phyloP scores from a whole-genome alignment of 2,797 vertebrate species.

The Chiloscyllium punctatum region DNA sequence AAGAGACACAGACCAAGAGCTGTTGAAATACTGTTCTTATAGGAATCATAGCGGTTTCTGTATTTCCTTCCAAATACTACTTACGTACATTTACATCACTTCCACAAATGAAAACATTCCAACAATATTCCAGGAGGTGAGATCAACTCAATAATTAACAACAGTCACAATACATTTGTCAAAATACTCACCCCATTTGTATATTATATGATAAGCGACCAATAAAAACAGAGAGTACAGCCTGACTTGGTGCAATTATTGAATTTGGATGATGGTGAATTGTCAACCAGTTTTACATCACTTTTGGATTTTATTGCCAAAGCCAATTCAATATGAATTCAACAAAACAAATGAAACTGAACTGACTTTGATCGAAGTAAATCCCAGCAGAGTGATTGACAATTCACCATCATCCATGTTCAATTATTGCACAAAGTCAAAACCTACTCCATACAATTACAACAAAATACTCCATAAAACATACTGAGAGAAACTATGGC shows the following conservation, averaged over 20 bases:
- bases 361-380: background rate
- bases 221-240: too few relatives aligned
- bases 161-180: background rate
- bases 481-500: background rate
- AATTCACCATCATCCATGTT: background rate
- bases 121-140: background rate
- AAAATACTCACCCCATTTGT: background rate
- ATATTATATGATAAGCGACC: too few relatives aligned
- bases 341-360: background rate
- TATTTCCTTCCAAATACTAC: background rate
- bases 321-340: too few relatives aligned
- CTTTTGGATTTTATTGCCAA: too few relatives aligned
- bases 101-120: background rate
- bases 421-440: background rate
- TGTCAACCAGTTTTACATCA: too few relatives aligned
- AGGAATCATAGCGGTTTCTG: background rate
- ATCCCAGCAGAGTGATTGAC: background rate
- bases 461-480: background rate
- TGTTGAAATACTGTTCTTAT: background rate
- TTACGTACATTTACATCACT: background rate
- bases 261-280: too few relatives aligned
- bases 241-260: too few relatives aligned
- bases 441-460: background rate
- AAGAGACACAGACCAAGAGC: background rate
- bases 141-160: background rate